Evolutionary conservation across 2,797 vertebrate species (phyloP), one percentile per base, ranked within the genome.

Genomic region (Tokudaia tokunoshimensis): DNA sequence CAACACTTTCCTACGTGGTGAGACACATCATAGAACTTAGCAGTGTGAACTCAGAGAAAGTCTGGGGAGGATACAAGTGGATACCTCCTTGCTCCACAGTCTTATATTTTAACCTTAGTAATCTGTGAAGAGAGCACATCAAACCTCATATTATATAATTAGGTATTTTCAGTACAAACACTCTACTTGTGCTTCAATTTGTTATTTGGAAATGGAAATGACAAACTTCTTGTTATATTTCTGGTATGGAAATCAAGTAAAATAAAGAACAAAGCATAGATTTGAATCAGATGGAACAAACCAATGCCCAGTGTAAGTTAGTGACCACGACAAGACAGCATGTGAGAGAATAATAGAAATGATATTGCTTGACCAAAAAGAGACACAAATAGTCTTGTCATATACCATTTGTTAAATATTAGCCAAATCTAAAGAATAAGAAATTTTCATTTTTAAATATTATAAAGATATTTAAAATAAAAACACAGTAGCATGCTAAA

Each of bases 71-170:
- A 96, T 65, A 91, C 76, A 76, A 91, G 92, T 96, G 90, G 0
- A 9, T 93, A 97, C 97, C 97, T 97, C 91, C 20, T 97, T 97
- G 22, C 93, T 96, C 95, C 90, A 96, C 89, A 98, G 97, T 97
- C 98, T 97, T 86, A 83, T 91, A 95, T 96, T 78, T 98, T 97
- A 95, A 86, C 92, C 96, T 91, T 82, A 96, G 78, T 96, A 98
- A 97, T 98, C 96, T 95, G 96, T 95, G 52, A 97, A 96, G 89
- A 97, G 96, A 98, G 92, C 52, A 97, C 86, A 98, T 98, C 89
- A 98, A 98, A 97, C 72, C 75, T 97, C 85, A 81, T 93, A 86
- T 97, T 99, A 98, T 99, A 98, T 98, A 98, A 98, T 98, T 98
- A 98, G 93, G 86, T 97, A 94, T 98, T 98, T 98, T 97, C 96